phyloP scores from a whole-genome alignment of 2,113 vertebrate genomes.

The Bufo gargarizans region DNA sequence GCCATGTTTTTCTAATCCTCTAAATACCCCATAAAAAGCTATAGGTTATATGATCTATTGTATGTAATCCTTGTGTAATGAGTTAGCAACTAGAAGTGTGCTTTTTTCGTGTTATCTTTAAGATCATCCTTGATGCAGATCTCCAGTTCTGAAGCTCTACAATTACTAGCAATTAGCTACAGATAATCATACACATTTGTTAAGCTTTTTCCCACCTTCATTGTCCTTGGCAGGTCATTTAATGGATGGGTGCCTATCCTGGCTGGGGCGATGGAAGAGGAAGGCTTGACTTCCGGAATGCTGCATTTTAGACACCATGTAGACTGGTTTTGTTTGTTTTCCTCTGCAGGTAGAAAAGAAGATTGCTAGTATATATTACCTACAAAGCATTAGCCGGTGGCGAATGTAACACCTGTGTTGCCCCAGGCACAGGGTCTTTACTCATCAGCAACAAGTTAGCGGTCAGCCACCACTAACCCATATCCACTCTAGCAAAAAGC shows the following conservation, averaged over 20 bases:
- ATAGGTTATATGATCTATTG: not conserved
- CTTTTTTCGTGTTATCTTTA: not conserved
- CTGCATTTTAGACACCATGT: constrained; percentile 32
- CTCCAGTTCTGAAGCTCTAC: constrained; percentile 23
- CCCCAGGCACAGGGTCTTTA: constrained; percentile 54
- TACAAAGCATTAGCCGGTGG: constrained; percentile 53
- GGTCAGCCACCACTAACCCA: constrained; percentile 58
- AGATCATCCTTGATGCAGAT: not conserved
- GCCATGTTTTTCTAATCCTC: too few relatives aligned
- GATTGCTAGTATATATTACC: constrained; percentile 57
- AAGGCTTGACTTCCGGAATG: constrained; percentile 51
- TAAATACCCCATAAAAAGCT: not conserved
- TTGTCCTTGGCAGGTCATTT: constrained; percentile 49
- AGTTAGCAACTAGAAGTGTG: not conserved
- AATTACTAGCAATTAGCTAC: constrained; percentile 50
- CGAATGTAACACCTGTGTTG: constrained; percentile 60
- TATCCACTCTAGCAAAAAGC: constrained; percentile 58
- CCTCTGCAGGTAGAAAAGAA: constrained; percentile 52
- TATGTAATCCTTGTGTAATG: not conserved
- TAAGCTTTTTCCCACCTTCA: constrained; percentile 46
- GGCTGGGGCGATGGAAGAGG: constrained; percentile 21
- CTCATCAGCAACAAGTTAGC: constrained; percentile 54
- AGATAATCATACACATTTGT: constrained; percentile 46
- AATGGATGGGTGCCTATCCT: constrained; percentile 53
- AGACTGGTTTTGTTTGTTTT: constrained; percentile 58